Percentiles rank a stretch among this genome's conserved stretches.
phyloP scores from a whole-genome alignment of 2,888 invertebrate genomes.

The Onchidella celtica region DNA sequence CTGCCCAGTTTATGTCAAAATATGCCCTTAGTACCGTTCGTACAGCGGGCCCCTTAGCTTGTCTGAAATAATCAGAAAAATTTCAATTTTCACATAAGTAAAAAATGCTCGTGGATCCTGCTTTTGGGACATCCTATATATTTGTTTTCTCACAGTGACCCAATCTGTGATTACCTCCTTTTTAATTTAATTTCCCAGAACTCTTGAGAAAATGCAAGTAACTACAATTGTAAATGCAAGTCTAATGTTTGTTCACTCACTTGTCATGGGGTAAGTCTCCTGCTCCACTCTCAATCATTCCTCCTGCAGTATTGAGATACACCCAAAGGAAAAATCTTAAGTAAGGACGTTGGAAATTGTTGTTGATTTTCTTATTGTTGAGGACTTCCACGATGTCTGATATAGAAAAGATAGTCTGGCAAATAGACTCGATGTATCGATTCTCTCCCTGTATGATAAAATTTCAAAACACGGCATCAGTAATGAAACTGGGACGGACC shows the following conservation, averaged over 20 bases:
- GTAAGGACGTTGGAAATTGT: constrained; percentile 77
- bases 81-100: too few relatives aligned
- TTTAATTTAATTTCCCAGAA: too few relatives aligned
- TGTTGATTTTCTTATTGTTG: constrained; percentile 69
- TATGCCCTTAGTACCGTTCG: too few relatives aligned
- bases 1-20: too few relatives aligned
- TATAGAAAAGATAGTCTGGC: constrained; percentile 79
- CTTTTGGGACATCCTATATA: too few relatives aligned
- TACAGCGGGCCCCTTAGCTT: too few relatives aligned
- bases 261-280: constrained; percentile 77
- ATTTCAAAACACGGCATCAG: background rate
- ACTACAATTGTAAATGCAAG: too few relatives aligned
- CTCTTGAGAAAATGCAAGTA: too few relatives aligned
- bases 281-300: constrained; percentile 78
- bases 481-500: background rate
- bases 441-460: constrained; percentile 75
- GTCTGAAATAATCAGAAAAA: too few relatives aligned
- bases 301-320: constrained; percentile 78
- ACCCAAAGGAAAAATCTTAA: constrained; percentile 78
- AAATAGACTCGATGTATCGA: constrained; percentile 79
- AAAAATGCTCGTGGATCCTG: too few relatives aligned
- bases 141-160: too few relatives aligned
- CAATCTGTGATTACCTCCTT: too few relatives aligned
- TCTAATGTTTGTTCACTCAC: constrained; percentile 64
- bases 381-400: constrained; percentile 76